Percentiles rank a stretch among this genome's conserved stretches.
These are phyloP conservation scores for Cyanoderma ruficeps DNA, from an alignment of 2,113 vertebrate genomes.

Conservation along the genomic window DNA sequence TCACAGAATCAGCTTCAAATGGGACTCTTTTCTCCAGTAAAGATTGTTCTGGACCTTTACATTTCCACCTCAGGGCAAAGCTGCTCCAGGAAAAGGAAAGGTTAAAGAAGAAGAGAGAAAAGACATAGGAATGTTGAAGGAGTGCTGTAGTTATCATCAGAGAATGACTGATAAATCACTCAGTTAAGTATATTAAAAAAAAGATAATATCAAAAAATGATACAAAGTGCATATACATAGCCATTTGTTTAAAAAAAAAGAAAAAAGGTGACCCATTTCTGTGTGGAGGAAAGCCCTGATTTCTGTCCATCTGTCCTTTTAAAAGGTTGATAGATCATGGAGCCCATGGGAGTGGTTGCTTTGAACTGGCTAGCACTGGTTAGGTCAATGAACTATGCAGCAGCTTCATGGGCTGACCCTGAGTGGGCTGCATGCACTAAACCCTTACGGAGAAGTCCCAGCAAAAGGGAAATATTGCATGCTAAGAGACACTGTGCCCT, in stretches of 20 bases:
- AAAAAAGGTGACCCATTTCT: neutral
- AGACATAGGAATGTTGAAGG: neutral
- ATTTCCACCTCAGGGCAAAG: neutral
- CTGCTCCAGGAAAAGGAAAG: neutral
- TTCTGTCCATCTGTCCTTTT: neutral
- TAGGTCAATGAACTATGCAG: neutral
- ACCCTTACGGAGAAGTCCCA: neutral
- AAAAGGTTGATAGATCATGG: neutral
- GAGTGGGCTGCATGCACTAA: neutral
- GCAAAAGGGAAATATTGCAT: neutral
- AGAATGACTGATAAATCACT: neutral
- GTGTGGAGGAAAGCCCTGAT: neutral
- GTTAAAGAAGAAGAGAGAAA: neutral
- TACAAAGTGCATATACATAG: neutral
- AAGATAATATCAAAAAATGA: neutral
- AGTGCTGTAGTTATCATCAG: neutral
- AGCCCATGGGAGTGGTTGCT: neutral
- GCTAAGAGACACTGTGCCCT: neutral
- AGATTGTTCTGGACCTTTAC: neutral
- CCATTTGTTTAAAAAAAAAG: neutral
- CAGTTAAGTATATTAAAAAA: neutral
- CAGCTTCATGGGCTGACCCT: neutral
- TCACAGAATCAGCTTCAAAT: constrained; percentile 22
- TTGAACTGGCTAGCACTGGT: neutral
- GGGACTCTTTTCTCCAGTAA: neutral